These are phyloP conservation scores for Diadophis punctatus DNA, from an alignment of 2,113 vertebrate genomes.

Conservation along the genomic window DNA sequence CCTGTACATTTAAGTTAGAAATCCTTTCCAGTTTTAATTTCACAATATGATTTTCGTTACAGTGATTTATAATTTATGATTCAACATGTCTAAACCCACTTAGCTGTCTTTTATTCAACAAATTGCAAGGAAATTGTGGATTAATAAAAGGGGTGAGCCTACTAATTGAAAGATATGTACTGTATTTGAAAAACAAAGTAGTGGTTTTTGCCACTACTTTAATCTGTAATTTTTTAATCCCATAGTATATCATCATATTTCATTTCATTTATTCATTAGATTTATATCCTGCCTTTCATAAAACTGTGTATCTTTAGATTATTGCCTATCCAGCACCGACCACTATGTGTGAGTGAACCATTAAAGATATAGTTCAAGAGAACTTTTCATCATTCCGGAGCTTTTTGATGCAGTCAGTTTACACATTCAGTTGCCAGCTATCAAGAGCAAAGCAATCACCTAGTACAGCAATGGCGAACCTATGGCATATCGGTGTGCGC, in stretches of 20 bases:
- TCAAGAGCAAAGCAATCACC: background rate
- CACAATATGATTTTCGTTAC: background rate
- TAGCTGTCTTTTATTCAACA: background rate
- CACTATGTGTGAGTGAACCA: background rate
- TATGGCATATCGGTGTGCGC: too few relatives aligned
- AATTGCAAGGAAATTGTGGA: background rate
- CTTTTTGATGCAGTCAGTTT: background rate
- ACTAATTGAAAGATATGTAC: background rate
- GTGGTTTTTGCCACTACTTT: background rate
- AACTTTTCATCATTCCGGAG: background rate
- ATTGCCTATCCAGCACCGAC: background rate
- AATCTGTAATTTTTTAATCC: background rate
- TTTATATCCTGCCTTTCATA: background rate
- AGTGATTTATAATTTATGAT: background rate
- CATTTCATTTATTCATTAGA: background rate
- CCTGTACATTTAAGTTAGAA: background rate
- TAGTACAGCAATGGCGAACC: too few relatives aligned
- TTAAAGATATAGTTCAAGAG: background rate
- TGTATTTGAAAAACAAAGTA: background rate
- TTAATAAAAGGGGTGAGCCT: background rate
- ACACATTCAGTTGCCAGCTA: background rate
- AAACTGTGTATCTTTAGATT: background rate
- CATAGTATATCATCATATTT: background rate
- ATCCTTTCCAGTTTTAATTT: background rate
- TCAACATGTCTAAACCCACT: background rate